Percentiles rank a stretch among this genome's conserved stretches.
Evolutionary conservation across 2,888 invertebrate species (phyloP).

Genomic region (Diadromus collaris): DNA sequence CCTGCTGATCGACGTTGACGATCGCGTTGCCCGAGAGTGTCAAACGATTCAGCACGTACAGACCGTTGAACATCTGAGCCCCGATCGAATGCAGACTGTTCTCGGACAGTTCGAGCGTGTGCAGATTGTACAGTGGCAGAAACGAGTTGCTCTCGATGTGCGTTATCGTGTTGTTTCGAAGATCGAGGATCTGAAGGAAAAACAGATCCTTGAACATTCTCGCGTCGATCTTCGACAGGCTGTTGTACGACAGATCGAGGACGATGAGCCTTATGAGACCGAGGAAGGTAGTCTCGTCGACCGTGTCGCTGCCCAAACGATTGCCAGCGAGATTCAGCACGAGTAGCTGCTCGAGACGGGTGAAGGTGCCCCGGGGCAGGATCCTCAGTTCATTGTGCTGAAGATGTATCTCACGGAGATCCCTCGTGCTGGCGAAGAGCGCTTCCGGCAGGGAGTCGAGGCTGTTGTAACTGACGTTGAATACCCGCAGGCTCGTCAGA

Average conservation of each 20-base stretch:
- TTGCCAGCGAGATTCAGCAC: conserved; percentile 93
- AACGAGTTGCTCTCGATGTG: conserved; percentile 94
- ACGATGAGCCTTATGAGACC: conserved; percentile 92
- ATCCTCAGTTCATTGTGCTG: conserved; percentile 93
- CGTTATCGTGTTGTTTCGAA: conserved; percentile 94
- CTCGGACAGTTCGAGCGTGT: conserved; percentile 93
- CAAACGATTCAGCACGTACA: conserved; percentile 91
- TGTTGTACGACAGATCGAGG: conserved; percentile 92
- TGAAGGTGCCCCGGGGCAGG: conserved; percentile 91
- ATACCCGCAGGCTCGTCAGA: conserved; percentile 88
- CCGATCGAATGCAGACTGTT: conserved; percentile 92
- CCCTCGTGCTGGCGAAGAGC: conserved; percentile 90
- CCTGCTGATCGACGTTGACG: conserved; percentile 88
- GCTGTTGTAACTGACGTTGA: conserved; percentile 94
- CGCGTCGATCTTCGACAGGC: conserved; percentile 91
- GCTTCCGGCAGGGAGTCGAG: conserved; percentile 91
- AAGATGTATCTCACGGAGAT: conserved; percentile 90
- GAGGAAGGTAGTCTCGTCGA: conserved; percentile 92
- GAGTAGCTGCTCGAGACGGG: conserved; percentile 90
- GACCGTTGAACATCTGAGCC: conserved; percentile 90
- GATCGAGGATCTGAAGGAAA: conserved; percentile 91
- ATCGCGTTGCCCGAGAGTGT: conserved; percentile 93
- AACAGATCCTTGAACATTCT: conserved; percentile 93
- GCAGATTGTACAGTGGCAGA: conserved; percentile 92
- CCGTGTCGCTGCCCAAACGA: conserved; percentile 91